Evolutionary conservation across 2,797 vertebrate species (phyloP), one percentile per base, ranked within the genome.

Genomic region (Gallirallus australis): DNA sequence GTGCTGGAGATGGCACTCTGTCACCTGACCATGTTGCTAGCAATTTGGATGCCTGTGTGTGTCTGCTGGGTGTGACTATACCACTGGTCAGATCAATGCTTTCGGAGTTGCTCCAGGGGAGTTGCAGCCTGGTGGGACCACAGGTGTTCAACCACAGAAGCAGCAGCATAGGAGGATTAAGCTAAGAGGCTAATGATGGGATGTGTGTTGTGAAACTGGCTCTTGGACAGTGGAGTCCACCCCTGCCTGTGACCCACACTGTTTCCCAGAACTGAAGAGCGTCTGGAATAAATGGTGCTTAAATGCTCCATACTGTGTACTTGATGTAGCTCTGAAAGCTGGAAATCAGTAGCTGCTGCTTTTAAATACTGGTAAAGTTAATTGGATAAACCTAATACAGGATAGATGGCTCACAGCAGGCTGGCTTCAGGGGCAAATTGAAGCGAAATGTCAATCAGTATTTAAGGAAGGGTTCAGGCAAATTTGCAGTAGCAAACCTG

Each of bases 11-110:
- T 20, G 33, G 18, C 18, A 39, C 28, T 28, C 15, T 45, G n/a
- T 39, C 57, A 45, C 25, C 23, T 0, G 0, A 4, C 19, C 0
- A 1, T 11, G 9, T 45, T 30, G 25, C 17, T 15, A n/a, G 23
- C 20, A 31, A 18, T 25, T 31, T 35, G 16, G 9, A 6, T 66
- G 25, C 5, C 42, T 63, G 47, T 33, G 2, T 31, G 8, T 16
- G 4, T 35, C 63, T 89, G 6, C 28, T 69, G n/a, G 10, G 15
- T 37, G 52, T 35, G 24, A 50, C 23, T 30, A 5, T 52, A n/a
- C 52, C 31, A 70, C 24, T 15, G 13, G 42, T 19, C 23, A 50
- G 60, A 45, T 10, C 8, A 25, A 27, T 33, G 21, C 15, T 50
- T n/a, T 39, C 12, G 30, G 28, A 68, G 24, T 12, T 11, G 20